Base-by-base conservation (phyloP, 37 sponge, comb jelly and placozoan species). In the Halichondria panicea region DNA sequence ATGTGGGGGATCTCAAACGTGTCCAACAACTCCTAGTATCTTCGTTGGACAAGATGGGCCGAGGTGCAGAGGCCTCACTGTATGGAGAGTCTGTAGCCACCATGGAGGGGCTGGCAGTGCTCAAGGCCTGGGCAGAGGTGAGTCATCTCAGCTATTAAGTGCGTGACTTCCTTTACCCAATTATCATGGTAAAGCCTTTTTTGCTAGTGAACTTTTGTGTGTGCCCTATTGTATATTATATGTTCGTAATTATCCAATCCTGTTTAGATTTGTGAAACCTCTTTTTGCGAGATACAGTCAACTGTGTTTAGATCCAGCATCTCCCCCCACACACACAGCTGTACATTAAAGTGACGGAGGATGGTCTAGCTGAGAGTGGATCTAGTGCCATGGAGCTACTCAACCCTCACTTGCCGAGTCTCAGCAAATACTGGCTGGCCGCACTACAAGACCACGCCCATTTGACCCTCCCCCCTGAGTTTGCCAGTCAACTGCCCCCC, bases 101-200 rank as follows among this genome's bases (percentile, higher is more conserved):
- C 22, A 78, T 97, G 82, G 92, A 92, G 75, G 83, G 84, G 0
- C 92, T 97, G 35, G 93, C 98, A 54, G 98, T 97, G 13, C 80
- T 97, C 35, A 73, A 77, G 38, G 98, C 98, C 18, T 97, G 98
- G 98, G 95, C 95, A 19, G 95, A 97, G 84, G 97, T 96, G 54
- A 73, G 81, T 53, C 19, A 63, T n/a, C n/a, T 4, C 27, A 28
- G 57, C 27, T 9, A 18, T 11, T 48, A 15, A 48, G 11, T 18
- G 13, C 15, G 15, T 48, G 52, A 48, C 52, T n/a, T n/a, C n/a
- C n/a, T n/a, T n/a, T n/a, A n/a, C n/a, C n/a, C n/a, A n/a, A n/a
- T n/a, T n/a, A n/a, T n/a, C n/a, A n/a, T n/a, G n/a, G n/a, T n/a
- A n/a, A n/a, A n/a, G n/a, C n/a, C n/a, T n/a, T n/a, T 48, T 48